Percentiles rank a stretch among this genome's conserved stretches.
phyloP scores from a whole-genome alignment of 2,888 invertebrate genomes.

The Caenorhabditis imperialis region DNA sequence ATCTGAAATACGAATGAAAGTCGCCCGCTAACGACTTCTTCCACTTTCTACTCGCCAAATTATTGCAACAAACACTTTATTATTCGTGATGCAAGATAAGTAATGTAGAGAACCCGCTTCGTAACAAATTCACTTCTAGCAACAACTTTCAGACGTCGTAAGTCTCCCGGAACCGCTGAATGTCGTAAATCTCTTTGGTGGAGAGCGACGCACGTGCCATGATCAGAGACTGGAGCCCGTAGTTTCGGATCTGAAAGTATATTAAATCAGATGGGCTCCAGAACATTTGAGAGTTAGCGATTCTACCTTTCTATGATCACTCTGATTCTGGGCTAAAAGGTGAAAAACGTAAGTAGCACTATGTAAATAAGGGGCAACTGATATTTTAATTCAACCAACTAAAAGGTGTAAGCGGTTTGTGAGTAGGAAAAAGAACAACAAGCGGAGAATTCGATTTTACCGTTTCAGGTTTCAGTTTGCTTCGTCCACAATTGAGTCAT shows the following conservation, averaged over 20 bases:
- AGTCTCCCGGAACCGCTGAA: slow-evolving; percentile 47
- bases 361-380: too few species aligned
- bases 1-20: too few species aligned
- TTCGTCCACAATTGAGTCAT: slow-evolving; percentile 51
- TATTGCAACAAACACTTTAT: slow-evolving; percentile 27
- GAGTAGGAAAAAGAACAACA: slow-evolving; percentile 27
- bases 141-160: slow-evolving; percentile 27
- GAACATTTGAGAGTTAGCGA: too few species aligned
- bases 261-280: not conserved
- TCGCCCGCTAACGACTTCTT: too few species aligned
- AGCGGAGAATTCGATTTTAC: slow-evolving; percentile 4
- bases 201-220: slow-evolving; percentile 67
- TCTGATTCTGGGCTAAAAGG: too few species aligned
- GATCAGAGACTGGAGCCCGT: slow-evolving; percentile 64
- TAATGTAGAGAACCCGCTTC: slow-evolving; percentile 34
- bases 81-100: slow-evolving; percentile 33
- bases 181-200: slow-evolving; percentile 55
- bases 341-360: too few species aligned
- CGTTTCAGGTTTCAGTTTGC: slow-evolving; percentile 34
- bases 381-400: not conserved
- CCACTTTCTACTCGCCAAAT: too few species aligned
- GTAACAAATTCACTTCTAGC: slow-evolving; percentile 11
- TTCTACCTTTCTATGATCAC: too few species aligned
- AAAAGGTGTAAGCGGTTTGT: slow-evolving; percentile 19
- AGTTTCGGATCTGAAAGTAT: slow-evolving; percentile 58